Percentiles rank a stretch among this genome's conserved stretches.
Evolutionary conservation across 92 coral and sea anemone genomes (phyloP).

Genomic region (Zoanthus sansibaricus): DNA sequence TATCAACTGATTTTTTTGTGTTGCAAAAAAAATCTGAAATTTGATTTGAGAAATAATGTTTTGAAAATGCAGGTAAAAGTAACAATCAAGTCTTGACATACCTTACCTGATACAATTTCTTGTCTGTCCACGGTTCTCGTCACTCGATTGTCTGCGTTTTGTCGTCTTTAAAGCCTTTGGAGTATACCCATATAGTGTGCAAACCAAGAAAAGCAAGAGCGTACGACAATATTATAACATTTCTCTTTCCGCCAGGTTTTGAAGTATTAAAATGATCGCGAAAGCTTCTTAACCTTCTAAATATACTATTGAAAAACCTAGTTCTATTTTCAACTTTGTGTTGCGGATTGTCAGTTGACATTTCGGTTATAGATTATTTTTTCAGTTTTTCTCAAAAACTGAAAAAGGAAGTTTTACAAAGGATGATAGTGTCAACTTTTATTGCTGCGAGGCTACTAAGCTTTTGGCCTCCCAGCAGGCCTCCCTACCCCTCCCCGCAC

Average conservation of each 20-base stretch:
- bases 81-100: not conserved
- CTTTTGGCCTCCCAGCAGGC: not conserved
- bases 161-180: conserved; percentile 59
- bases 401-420: not conserved
- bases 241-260: conserved; percentile 76
- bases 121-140: not conserved
- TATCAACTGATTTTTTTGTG: too few relatives aligned
- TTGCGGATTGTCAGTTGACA: conserved; percentile 4
- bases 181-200: conserved; percentile 81
- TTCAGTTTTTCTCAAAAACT: not conserved
- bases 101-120: not conserved
- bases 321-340: conserved; percentile 26
- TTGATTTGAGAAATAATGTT: too few relatives aligned
- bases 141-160: conserved; percentile 16
- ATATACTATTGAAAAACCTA: conserved; percentile 40
- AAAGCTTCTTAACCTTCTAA: conserved; percentile 39
- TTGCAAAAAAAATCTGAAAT: too few relatives aligned
- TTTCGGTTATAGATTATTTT: not conserved
- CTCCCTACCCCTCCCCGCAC: conserved; percentile 2
- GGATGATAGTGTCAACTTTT: too few relatives aligned
- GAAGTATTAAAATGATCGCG: conserved; percentile 67
- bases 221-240: conserved; percentile 71
- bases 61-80: not conserved
- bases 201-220: conserved; percentile 75
- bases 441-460: not conserved